These are phyloP conservation scores for Atta colombica DNA, from an alignment of 1,140 invertebrate species.

Conservation along the genomic window DNA sequence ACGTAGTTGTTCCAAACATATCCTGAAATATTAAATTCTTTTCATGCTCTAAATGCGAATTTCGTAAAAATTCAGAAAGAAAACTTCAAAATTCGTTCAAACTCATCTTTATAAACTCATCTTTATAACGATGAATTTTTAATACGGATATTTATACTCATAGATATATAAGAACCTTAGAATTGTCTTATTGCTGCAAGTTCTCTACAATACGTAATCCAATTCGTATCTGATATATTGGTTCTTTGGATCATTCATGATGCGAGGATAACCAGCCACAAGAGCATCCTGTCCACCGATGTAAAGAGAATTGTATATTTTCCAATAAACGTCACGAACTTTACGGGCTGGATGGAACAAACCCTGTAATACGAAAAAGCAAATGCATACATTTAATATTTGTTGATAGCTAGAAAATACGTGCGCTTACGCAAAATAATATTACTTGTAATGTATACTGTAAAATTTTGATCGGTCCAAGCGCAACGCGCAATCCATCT, in stretches of 20 bases:
- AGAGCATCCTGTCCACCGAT: conserved; percentile 99
- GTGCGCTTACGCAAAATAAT: neutral
- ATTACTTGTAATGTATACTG: conserved; percentile 98
- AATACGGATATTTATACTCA: conserved; percentile 4
- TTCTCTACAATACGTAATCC: conserved; percentile 94
- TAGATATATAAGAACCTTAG: conserved; percentile 31
- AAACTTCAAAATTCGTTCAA: neutral
- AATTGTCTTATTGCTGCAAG: conserved; percentile 12
- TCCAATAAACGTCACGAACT: conserved; percentile 99
- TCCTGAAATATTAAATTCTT: conserved; percentile 8
- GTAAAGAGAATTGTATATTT: conserved; percentile 99
- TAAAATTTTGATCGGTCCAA: conserved; percentile 98
- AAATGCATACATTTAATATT: conserved; percentile 34
- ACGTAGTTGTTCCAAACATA: conserved; percentile 23
- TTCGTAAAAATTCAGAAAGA: neutral
- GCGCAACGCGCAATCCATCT: conserved; percentile 97
- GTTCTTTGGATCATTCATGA: conserved; percentile 98
- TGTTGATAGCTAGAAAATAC: neutral
- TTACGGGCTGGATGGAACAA: conserved; percentile 99
- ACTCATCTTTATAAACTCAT: conserved; percentile 26
- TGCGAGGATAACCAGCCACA: conserved; percentile 98
- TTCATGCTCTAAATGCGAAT: neutral
- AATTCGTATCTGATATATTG: conserved; percentile 98
- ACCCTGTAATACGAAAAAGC: conserved; percentile 88
- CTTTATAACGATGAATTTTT: conserved; percentile 12